Percentiles rank a stretch among this genome's conserved stretches.
These are phyloP conservation scores for Trissolcus japonicus DNA, from an alignment of 2,888 invertebrate genomes.

Conservation along the genomic window DNA sequence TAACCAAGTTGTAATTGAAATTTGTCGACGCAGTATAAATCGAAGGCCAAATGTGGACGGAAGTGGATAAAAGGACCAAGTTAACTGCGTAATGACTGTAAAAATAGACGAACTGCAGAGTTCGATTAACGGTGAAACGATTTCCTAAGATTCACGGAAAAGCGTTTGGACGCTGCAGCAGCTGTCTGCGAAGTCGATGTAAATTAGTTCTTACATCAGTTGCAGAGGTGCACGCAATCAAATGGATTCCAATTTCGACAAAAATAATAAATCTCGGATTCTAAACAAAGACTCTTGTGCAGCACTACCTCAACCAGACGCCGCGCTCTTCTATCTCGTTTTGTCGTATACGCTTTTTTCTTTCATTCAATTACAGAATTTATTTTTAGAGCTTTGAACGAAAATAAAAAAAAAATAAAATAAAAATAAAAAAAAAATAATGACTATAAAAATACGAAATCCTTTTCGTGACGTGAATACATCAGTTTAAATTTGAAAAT, in stretches of 20 bases:
- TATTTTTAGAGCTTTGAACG: background rate
- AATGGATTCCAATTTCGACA: conserved; percentile 37
- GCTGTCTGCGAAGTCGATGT: conserved; percentile 57
- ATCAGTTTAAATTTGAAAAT: too few relatives aligned
- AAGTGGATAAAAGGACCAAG: conserved; percentile 46
- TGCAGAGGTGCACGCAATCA: conserved; percentile 42
- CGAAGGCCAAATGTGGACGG: conserved; percentile 38
- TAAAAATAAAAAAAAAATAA: too few relatives aligned
- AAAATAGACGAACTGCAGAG: conserved; percentile 49
- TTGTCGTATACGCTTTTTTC: too few relatives aligned
- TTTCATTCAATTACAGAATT: background rate
- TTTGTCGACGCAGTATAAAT: conserved; percentile 35
- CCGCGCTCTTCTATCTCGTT: too few relatives aligned
- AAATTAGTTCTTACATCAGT: conserved; percentile 58
- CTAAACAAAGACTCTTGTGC: conserved; percentile 6
- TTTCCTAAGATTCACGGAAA: conserved; percentile 55
- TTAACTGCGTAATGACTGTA: conserved; percentile 48
- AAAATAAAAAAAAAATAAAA: background rate
- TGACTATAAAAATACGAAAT: too few relatives aligned
- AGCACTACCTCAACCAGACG: too few relatives aligned
- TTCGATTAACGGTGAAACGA: conserved; percentile 55
- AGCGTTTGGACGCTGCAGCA: conserved; percentile 33
- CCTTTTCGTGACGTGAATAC: too few relatives aligned
- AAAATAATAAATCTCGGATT: conserved; percentile 23
- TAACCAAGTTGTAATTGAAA: conserved; percentile 50